Conservation (phyloP, 2,113 vertebrate genomes). For the Brachyhypopomus gauderio region DNA sequence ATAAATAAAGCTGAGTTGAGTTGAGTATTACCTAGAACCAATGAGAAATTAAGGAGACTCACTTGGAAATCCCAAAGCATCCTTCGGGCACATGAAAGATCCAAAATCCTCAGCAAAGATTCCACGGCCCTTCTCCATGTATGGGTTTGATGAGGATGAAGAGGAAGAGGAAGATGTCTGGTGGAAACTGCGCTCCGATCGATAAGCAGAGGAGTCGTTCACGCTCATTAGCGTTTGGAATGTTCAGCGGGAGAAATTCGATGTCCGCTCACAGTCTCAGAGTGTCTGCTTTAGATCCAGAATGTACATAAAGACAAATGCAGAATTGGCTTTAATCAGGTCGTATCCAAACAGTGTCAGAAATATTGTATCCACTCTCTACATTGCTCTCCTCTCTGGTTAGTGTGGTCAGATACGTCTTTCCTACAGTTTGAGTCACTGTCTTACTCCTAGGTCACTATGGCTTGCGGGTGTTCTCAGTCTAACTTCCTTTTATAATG, state of each 20-base stretch:
- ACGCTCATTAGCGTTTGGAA: slow-evolving; percentile 74
- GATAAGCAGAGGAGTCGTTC: slow-evolving; percentile 81
- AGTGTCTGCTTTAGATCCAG: slow-evolving; percentile 34
- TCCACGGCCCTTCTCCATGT: slow-evolving; percentile 90
- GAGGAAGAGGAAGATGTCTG: slow-evolving; percentile 74
- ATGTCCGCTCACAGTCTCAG: slow-evolving; percentile 51
- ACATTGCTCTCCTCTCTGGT: slow-evolving; percentile 10
- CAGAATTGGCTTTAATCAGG: slow-evolving; percentile 20
- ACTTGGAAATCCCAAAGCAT: slow-evolving; percentile 86
- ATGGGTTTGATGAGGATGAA: slow-evolving; percentile 73
- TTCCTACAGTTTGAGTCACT: not conserved
- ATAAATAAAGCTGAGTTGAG: not conserved
- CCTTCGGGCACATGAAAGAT: slow-evolving; percentile 84
- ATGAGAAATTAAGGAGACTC: slow-evolving; percentile 58
- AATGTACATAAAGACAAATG: slow-evolving; percentile 28
- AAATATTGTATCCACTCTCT: slow-evolving; percentile 19
- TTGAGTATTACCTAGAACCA: slow-evolving; percentile 7
- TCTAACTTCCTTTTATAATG: slow-evolving; percentile 46
- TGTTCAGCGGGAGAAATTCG: slow-evolving; percentile 18
- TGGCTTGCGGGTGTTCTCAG: slow-evolving; percentile 37
- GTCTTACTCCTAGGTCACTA: slow-evolving; percentile 29
- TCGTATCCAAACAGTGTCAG: slow-evolving; percentile 43
- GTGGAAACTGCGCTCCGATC: slow-evolving; percentile 82
- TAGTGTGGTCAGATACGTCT: not conserved
- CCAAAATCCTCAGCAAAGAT: slow-evolving; percentile 87